These are phyloP conservation scores for Hyposoter didymator DNA, from an alignment of 2,888 invertebrate species.

Conservation along the genomic window DNA sequence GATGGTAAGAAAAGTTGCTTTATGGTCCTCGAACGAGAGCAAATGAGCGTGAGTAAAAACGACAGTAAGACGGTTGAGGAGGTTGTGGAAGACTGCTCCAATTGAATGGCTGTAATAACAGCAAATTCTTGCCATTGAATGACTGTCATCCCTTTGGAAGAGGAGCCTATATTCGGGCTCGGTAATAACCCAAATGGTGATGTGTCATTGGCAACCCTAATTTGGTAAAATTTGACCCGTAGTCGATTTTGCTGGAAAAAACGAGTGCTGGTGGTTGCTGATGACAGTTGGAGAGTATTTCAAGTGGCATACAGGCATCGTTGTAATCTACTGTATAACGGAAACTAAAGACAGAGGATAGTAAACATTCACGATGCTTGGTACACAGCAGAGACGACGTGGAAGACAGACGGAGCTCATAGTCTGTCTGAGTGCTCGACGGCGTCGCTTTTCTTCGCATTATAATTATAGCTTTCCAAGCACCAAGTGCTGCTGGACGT, in stretches of 20 bases:
- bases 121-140: background rate
- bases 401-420: conserved; percentile 41
- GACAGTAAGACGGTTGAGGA: conserved; percentile 34
- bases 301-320: conserved; percentile 1
- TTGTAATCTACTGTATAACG: background rate
- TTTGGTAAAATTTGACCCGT: conserved; percentile 20
- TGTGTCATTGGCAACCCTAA: conserved; percentile 15
- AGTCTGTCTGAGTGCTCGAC: conserved; percentile 58
- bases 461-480: conserved; percentile 85
- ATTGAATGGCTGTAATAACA: conserved; percentile 38
- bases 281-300: conserved; percentile 12
- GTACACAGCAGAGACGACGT: conserved; percentile 11
- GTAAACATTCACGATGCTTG: conserved; percentile 26
- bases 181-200: background rate
- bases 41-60: background rate
- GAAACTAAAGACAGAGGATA: conserved; percentile 24
- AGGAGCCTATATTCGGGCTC: background rate
- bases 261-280: background rate
- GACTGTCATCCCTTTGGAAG: background rate
- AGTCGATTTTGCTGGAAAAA: background rate
- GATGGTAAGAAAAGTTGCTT: conserved; percentile 25
- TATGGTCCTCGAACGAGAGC: conserved; percentile 15
- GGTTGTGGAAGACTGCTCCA: background rate
- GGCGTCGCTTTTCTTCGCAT: conserved; percentile 81
- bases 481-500: conserved; percentile 76